These are phyloP conservation scores for Pemphigus obesinymphae DNA, from an alignment of 1,140 invertebrate genomes.

Conservation along the genomic window DNA sequence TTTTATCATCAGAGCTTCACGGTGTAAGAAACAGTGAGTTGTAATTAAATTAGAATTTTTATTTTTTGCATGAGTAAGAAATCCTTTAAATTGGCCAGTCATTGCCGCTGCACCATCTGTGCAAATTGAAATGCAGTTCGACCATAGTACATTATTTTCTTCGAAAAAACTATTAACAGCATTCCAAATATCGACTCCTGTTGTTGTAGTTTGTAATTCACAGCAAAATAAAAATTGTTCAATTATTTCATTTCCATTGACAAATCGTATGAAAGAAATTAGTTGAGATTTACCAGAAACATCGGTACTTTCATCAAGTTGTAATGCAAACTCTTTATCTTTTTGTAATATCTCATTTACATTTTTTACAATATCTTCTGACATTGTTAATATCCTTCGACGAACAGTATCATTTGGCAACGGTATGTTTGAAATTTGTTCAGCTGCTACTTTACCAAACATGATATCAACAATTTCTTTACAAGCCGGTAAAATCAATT, in stretches of 20 bases:
- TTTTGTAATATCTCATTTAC: not conserved
- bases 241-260: not conserved
- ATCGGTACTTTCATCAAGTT: not conserved
- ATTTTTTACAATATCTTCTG: not conserved
- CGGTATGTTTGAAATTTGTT: constrained; percentile 46
- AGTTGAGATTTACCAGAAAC: not conserved
- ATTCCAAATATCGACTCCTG: not conserved
- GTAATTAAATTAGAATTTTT: too few species aligned
- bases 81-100: not conserved
- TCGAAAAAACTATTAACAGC: not conserved
- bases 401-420: constrained; percentile 48
- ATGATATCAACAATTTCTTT: constrained; percentile 45
- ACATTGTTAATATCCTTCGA: constrained; percentile 44
- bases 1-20: not conserved
- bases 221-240: not conserved
- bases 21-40: not conserved
- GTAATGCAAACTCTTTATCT: not conserved
- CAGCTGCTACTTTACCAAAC: constrained; percentile 47
- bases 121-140: constrained; percentile 6
- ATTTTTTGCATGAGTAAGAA: not conserved
- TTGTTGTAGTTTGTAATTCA: not conserved
- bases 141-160: constrained; percentile 12
- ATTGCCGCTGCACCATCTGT: constrained; percentile 12
- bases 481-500: constrained; percentile 49
- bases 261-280: not conserved